A percentile compares a stretch with the other conserved stretches of the same genome.
These are phyloP conservation scores for Hycleus cichorii DNA, from an alignment of 1,140 invertebrate species.

Conservation along the genomic window DNA sequence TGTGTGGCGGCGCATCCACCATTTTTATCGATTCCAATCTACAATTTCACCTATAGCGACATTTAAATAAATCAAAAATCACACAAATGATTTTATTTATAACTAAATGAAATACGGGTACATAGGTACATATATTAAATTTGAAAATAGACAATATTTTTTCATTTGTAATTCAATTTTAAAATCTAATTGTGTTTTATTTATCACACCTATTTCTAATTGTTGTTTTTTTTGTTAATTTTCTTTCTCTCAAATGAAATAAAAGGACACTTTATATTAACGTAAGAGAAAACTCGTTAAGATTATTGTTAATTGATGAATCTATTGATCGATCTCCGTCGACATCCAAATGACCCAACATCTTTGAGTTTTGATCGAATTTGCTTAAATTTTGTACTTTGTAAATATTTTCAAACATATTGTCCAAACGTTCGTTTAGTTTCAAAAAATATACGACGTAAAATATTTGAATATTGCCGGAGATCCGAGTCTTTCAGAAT, in stretches of 20 bases:
- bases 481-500: too few species aligned
- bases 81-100: slow-evolving; percentile 20
- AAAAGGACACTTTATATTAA: slow-evolving; percentile 20
- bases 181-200: slow-evolving; percentile 17
- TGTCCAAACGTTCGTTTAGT: too few species aligned
- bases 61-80: background rate
- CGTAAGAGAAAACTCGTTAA: slow-evolving; percentile 1
- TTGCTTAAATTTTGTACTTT: too few species aligned
- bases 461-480: too few species aligned
- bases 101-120: slow-evolving; percentile 20
- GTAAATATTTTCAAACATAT: too few species aligned
- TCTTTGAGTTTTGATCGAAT: too few species aligned
- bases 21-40: too few species aligned
- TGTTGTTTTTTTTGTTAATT: background rate
- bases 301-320: background rate
- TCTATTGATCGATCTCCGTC: too few species aligned
- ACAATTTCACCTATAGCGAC: too few species aligned
- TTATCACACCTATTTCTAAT: slow-evolving; percentile 18
- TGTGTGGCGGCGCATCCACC: too few species aligned
- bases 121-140: slow-evolving; percentile 21
- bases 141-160: slow-evolving; percentile 21
- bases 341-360: too few species aligned
- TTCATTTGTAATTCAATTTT: slow-evolving; percentile 15
- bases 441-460: too few species aligned
- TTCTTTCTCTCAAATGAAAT: slow-evolving; percentile 8